Conservation (phyloP, 2,888 invertebrate genomes). For the Noctua pronuba region DNA sequence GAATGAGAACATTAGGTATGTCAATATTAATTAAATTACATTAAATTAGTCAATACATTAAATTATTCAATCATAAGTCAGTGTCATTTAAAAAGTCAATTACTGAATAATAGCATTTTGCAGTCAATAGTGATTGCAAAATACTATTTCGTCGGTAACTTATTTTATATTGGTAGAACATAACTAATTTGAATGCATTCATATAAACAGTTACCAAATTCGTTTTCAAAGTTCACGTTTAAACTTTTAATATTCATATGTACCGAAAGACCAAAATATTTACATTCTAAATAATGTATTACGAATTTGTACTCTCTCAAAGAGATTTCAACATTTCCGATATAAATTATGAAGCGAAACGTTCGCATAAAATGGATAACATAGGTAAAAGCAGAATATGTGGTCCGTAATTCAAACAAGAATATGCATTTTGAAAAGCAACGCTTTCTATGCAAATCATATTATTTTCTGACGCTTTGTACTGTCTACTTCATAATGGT, state of each 20-base stretch:
- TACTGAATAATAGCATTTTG: too few species aligned
- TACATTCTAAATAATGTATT: conserved; percentile 10
- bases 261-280: conserved; percentile 16
- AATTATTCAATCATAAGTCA: too few species aligned
- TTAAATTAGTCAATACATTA: too few species aligned
- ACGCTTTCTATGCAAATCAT: conserved; percentile 58
- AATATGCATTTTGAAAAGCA: conserved; percentile 61
- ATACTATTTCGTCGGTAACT: too few species aligned
- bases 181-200: not conserved
- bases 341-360: conserved; percentile 30
- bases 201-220: not conserved
- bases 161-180: not conserved
- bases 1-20: too few species aligned
- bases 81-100: too few species aligned
- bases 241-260: not conserved
- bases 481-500: conserved; percentile 6
- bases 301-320: conserved; percentile 19
- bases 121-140: too few species aligned
- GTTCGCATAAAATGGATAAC: conserved; percentile 32
- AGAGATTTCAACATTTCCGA: conserved; percentile 33
- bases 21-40: too few species aligned
- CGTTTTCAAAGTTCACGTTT: not conserved
- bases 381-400: conserved; percentile 36
- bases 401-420: conserved; percentile 44
- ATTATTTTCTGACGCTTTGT: conserved; percentile 36